phyloP scores from a whole-genome alignment of 2,888 invertebrate species.

The Phortica okadai region DNA sequence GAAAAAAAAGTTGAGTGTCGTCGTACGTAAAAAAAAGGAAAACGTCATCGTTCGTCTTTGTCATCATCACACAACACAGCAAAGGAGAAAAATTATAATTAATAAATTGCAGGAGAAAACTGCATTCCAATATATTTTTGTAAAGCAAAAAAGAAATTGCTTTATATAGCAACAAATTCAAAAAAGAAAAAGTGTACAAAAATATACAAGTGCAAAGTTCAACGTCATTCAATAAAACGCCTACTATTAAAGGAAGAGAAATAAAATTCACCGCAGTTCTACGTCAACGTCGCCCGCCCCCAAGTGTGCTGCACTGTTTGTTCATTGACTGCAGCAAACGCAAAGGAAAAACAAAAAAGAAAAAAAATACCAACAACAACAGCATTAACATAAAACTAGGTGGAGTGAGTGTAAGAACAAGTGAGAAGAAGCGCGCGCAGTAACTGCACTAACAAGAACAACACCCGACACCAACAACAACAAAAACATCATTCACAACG shows the following conservation, averaged over 20 bases:
- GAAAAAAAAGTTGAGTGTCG: not conserved
- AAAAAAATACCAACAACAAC: not conserved
- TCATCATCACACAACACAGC: slow-evolving; percentile 24
- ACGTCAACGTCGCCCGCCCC: not conserved
- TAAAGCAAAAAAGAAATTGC: slow-evolving; percentile 11
- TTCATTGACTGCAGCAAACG: slow-evolving; percentile 22
- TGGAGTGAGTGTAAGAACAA: not conserved
- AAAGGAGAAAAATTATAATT: slow-evolving; percentile 7
- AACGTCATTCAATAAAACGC: slow-evolving; percentile 22
- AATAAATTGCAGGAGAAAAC: slow-evolving; percentile 2
- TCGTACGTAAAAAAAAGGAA: slow-evolving; percentile 14
- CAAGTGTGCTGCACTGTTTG: not conserved
- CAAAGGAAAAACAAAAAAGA: not conserved
- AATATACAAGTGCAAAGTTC: slow-evolving; percentile 21
- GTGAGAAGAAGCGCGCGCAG: not conserved
- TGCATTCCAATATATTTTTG: not conserved
- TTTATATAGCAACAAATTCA: not conserved
- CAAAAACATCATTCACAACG: slow-evolving; percentile 8
- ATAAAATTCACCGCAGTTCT: not conserved
- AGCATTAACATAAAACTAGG: not conserved
- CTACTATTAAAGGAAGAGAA: slow-evolving; percentile 2
- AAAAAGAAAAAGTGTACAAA: slow-evolving; percentile 15
- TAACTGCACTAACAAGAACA: not conserved
- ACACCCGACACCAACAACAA: slow-evolving; percentile 5
- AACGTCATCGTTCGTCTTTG: slow-evolving; percentile 23